Conservation (phyloP, 2,888 invertebrate genomes). For the Sarcophaga subvicina region DNA sequence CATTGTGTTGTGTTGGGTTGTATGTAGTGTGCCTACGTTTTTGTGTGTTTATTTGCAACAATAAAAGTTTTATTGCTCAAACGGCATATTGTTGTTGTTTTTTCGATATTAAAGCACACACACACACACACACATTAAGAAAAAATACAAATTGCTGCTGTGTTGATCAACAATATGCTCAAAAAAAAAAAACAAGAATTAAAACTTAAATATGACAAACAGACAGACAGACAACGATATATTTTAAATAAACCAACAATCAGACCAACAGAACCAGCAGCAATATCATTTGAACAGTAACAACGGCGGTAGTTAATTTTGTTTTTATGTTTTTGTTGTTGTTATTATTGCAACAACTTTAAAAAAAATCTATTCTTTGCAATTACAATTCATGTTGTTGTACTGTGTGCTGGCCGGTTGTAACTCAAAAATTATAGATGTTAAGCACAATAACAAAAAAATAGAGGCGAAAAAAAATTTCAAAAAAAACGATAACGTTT, state of each 20-base stretch:
- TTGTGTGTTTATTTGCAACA: neutral
- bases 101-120: conserved; percentile 34
- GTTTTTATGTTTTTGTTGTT: conserved; percentile 4
- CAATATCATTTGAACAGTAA: conserved; percentile 18
- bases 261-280: conserved; percentile 24
- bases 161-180: neutral
- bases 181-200: neutral
- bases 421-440: conserved; percentile 66
- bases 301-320: conserved; percentile 19
- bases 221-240: conserved; percentile 25
- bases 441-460: conserved; percentile 34
- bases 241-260: conserved; percentile 53
- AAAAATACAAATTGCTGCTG: neutral
- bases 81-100: neutral
- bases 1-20: conserved; percentile 12
- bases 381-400: neutral
- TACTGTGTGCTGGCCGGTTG: conserved; percentile 34
- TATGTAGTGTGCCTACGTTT: neutral
- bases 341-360: neutral
- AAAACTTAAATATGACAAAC: conserved; percentile 20
- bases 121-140: neutral
- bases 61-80: conserved; percentile 7
- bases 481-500: conserved; percentile 22
- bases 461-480: neutral
- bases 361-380: neutral